Evolutionary conservation across 2,888 invertebrate species (phyloP), one percentile per base, ranked within the genome.

Genomic region (Drosophila pullipes): DNA sequence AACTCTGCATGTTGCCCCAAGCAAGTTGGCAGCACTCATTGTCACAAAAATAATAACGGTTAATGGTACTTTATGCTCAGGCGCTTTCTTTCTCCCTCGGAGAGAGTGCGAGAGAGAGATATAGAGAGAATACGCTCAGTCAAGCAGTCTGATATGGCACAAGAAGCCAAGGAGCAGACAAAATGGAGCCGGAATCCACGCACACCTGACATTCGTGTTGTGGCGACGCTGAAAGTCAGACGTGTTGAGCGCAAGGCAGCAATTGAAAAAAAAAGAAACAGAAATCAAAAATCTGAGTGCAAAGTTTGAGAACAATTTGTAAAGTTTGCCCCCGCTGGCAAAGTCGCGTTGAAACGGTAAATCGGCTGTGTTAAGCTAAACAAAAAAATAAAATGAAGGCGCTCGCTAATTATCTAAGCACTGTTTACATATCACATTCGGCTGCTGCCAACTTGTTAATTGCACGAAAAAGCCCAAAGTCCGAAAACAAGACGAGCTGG

Each of bases 131-230:
- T 67, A 64, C 71, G 69, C 74, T 77, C 62, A n/a, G 64, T 64
- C 61, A 35, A 37, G 44, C 57, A 22, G 58, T 67, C 67, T 54
- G 65, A 59, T 33, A 44, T 69, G 33, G 65, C 69, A 57, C 28
- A 37, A 30, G 57, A 9, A 72, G 52, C 50, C 60, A 72, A 64
- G 69, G 67, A 83, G 76, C 81, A 81, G 73, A 78, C 73, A 67
- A 78, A 81, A 74, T 75, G 79, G 75, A 87, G 86, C 90, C 91
- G 90, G 86, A 89, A 83, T 86, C 67, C 70, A 82, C 74, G 89
- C 87, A 86, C 85, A 90, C 91, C 90, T 92, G 92, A 85, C 92
- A 92, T 88, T 88, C 90, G 88, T 88, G 91, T 88, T 88, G 91
- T 88, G 87, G 91, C 87, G 79, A 89, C 81, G 88, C 82, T 91